phyloP scores from a whole-genome alignment of 2,797 vertebrate species.

The Pseudopleuronectes americanus region DNA sequence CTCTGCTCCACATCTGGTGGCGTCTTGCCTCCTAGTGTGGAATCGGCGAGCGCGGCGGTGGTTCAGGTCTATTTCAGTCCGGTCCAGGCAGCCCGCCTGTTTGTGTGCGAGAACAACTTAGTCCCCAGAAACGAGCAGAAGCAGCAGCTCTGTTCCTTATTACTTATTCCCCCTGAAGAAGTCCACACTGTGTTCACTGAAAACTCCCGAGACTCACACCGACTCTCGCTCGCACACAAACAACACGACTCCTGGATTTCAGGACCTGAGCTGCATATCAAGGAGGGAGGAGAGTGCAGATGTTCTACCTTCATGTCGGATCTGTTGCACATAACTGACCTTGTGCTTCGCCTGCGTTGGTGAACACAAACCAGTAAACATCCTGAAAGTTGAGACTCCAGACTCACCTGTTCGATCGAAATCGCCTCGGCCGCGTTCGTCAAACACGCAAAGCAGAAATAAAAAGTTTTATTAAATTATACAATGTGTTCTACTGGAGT shows the following conservation, averaged over 20 bases:
- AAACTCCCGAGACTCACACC: slow-evolving; percentile 64
- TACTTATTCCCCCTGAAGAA: slow-evolving; percentile 78
- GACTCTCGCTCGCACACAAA: slow-evolving; percentile 68
- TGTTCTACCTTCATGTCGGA: not conserved
- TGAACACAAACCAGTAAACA: not conserved
- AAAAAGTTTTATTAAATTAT: slow-evolving; percentile 43
- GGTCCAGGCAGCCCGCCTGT: slow-evolving; percentile 43
- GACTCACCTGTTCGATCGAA: not conserved
- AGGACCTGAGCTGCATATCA: slow-evolving; percentile 69
- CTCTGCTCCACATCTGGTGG: slow-evolving; percentile 49
- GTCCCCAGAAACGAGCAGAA: slow-evolving; percentile 60
- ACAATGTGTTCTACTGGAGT: slow-evolving; percentile 28
- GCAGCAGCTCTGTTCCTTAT: slow-evolving; percentile 70
- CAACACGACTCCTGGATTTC: slow-evolving; percentile 68
- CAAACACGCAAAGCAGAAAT: slow-evolving; percentile 25
- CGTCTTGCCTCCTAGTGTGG: slow-evolving; percentile 33
- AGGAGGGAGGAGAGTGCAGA: slow-evolving; percentile 25
- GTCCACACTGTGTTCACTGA: slow-evolving; percentile 65
- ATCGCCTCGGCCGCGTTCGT: slow-evolving; percentile 20
- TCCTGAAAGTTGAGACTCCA: not conserved
- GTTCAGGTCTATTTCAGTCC: slow-evolving; percentile 41
- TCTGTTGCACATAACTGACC: slow-evolving; percentile 1
- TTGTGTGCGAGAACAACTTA: slow-evolving; percentile 56
- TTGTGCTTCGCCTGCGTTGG: not conserved
- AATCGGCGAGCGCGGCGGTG: slow-evolving; percentile 43